Base-by-base conservation (phyloP, 2,888 invertebrate genomes). In the Creontiades dilutus region DNA sequence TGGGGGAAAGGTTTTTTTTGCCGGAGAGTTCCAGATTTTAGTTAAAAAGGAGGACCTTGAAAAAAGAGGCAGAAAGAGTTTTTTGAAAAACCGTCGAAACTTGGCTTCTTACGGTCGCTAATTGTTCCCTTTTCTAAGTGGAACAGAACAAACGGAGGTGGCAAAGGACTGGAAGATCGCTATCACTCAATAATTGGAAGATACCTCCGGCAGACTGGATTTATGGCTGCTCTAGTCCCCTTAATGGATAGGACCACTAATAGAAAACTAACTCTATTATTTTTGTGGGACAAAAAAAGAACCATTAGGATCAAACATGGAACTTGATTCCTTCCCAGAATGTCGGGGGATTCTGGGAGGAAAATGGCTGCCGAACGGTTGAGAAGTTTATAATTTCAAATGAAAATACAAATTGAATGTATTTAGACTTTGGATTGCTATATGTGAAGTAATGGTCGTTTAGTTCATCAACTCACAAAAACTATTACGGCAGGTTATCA, bases 111-210 rank as follows among this genome's bases (percentile, higher is more conserved):
- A 27, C 5, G 16, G 46, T 37, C 37, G 85, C 85, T 85, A 57
- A 85, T 85, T 85, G 85, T 85, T 85, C 85, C 85, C 57, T 57
- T 85, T 85, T 85, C 27, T 57, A 61, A 82, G 82, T 55, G 5
- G 57, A 19, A 61, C 19, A 28, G 61, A 85, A n/a, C 3, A 23
- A 23, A 81, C 46, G 81, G 81, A 47, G 82, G 82, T 52, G 82
- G 85, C 5, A 37, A 16, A 57, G 19, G 23, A 27, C 57, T 46
- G 28, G 57, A 37, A 28, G 85, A 85, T 85, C 85, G 19, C 85
- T 85, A 85, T 85, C 85, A 61, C 61, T 85, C 85, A 85, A 85
- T 85, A 85, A 85, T 85, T 85, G 85, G 46, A 61, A 85, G 52
- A 85, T 37, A 52, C 0, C 37, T 19, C 12, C 9, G 68, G 11